A percentile compares a stretch with the other conserved stretches of the same genome.
Evolutionary conservation across 2,888 invertebrate genomes (phyloP).

Genomic region (Agrochola lota): DNA sequence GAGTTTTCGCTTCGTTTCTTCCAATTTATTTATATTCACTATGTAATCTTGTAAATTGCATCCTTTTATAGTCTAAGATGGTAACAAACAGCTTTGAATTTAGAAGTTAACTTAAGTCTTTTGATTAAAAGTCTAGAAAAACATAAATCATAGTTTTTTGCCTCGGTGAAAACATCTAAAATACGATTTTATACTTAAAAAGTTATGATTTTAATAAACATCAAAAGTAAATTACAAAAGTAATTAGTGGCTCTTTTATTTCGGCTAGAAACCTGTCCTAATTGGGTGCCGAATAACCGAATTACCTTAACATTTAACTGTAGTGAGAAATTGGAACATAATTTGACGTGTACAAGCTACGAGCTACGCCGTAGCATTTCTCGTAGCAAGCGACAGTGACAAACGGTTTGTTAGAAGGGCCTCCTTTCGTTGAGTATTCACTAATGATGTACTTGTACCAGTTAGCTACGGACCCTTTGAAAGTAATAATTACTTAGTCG

Average conservation of each 20-base stretch:
- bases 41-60: slow-evolving; percentile 27
- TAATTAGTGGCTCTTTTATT: background rate
- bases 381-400: slow-evolving; percentile 56
- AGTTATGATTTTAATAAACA: slow-evolving; percentile 2
- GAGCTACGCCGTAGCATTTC: slow-evolving; percentile 52
- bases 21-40: slow-evolving; percentile 38
- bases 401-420: slow-evolving; percentile 48
- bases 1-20: slow-evolving; percentile 23
- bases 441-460: slow-evolving; percentile 60
- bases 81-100: background rate
- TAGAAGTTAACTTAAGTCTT: background rate
- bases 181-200: slow-evolving; percentile 16
- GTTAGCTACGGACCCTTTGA: slow-evolving; percentile 41
- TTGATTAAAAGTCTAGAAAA: slow-evolving; percentile 21
- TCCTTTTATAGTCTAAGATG: too few species aligned
- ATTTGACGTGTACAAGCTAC: slow-evolving; percentile 52
- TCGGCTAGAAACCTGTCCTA: slow-evolving; percentile 21
- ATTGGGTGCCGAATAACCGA: slow-evolving; percentile 39
- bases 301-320: slow-evolving; percentile 37
- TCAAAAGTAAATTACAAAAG: background rate
- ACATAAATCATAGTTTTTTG: background rate
- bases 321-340: slow-evolving; percentile 46
- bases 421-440: slow-evolving; percentile 46
- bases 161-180: background rate
- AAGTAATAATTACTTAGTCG: slow-evolving; percentile 60